Conservation (phyloP, 2,888 invertebrate species). For the Cataglyphis altisquamis region DNA sequence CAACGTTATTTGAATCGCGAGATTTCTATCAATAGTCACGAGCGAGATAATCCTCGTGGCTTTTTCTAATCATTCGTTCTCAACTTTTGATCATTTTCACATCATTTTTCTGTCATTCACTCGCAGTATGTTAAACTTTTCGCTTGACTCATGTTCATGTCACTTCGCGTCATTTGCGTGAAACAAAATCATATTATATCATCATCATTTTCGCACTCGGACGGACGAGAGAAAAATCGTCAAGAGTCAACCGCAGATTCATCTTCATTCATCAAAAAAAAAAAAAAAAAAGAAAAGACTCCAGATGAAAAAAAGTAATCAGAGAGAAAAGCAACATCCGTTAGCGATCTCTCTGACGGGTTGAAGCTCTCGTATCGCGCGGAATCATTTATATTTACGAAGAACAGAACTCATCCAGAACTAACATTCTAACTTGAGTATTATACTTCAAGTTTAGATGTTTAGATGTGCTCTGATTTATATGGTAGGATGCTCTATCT, state of each 20-base stretch:
- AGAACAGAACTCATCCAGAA: conserved; percentile 81
- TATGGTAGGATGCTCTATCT: conserved; percentile 95
- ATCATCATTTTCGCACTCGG: conserved; percentile 51
- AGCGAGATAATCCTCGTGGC: conserved; percentile 60
- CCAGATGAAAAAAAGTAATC: conserved; percentile 38
- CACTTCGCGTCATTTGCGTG: conserved; percentile 44
- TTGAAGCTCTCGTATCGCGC: conserved; percentile 61
- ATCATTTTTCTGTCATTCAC: conserved; percentile 40
- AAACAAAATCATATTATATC: conserved; percentile 38
- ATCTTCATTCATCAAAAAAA: conserved; percentile 69
- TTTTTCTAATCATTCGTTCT: conserved; percentile 67
- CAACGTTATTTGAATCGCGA: conserved; percentile 82
- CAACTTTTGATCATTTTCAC: conserved; percentile 61
- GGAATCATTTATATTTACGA: conserved; percentile 67
- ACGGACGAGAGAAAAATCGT: conserved; percentile 70
- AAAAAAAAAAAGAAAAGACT: conserved; percentile 47
- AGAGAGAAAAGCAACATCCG: conserved; percentile 62
- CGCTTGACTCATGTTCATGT: conserved; percentile 38
- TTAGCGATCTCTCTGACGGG: conserved; percentile 29
- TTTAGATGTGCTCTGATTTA: conserved; percentile 87
- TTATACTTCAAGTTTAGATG: conserved; percentile 86
- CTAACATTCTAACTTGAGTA: conserved; percentile 85
- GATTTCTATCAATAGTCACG: conserved; percentile 57
- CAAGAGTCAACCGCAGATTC: conserved; percentile 62
- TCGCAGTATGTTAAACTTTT: conserved; percentile 25